Base-by-base conservation (phyloP, 2,888 invertebrate species). In the Corbicula japonica region DNA sequence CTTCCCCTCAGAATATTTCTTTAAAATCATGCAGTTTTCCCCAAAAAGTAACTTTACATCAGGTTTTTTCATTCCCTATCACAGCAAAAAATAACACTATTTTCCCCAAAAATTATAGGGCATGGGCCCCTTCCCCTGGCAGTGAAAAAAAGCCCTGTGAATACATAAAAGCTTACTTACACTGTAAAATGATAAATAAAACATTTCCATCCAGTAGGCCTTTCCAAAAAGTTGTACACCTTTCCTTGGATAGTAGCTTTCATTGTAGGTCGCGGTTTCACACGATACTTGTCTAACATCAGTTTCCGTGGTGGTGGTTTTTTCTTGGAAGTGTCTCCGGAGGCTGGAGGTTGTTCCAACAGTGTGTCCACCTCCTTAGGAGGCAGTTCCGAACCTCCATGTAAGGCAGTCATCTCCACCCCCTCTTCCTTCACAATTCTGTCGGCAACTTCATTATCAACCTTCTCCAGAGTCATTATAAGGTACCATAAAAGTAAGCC, bases 111-210 rank as follows among this genome's bases (percentile, higher is more conserved):
- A n/a, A n/a, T n/a, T n/a, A n/a, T n/a, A n/a, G n/a, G n/a, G n/a
- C n/a, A n/a, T n/a, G n/a, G n/a, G n/a, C n/a, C n/a, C n/a, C n/a
- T n/a, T n/a, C n/a, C n/a, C n/a, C n/a, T n/a, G n/a, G n/a, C n/a
- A n/a, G n/a, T n/a, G n/a, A n/a, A n/a, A n/a, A n/a, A n/a, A n/a
- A n/a, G n/a, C n/a, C n/a, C 41, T 41, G 41, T 12, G 41, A 18
- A 41, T 41, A 41, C 10, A 32, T 32, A 38, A 18, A 62, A 35
- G 10, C 3, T 54, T 94, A 96, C 96, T 96, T 94, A 96, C 96
- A 96, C 96, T 89, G 96, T 95, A 94, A 96, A 96, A 94, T 97
- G 97, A 94, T 97, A 97, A 90, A 96, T 94, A 94, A 97, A 96
- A 93, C 97, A 97, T 89, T 96, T 95, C 96, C 96, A 97, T 77